Evolutionary conservation across 1,140 invertebrate genomes (phyloP).

Genomic region (Drosophila rufa): DNA sequence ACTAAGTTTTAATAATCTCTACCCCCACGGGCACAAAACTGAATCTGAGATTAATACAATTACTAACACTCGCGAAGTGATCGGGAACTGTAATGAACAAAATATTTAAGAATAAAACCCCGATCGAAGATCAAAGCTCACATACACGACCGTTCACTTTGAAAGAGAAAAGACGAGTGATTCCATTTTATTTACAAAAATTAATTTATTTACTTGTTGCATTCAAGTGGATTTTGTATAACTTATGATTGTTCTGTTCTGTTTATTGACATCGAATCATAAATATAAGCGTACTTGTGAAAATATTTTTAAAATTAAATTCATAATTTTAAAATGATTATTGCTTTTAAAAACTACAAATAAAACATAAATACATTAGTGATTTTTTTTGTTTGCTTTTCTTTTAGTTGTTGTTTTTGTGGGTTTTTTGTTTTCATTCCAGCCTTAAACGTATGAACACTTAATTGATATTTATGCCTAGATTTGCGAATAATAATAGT

Average conservation of each 20-base stretch:
- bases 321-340: slow-evolving; percentile 69
- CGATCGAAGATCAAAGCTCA: too few relatives aligned
- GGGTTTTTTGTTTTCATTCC: slow-evolving; percentile 56
- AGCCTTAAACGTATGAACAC: slow-evolving; percentile 72
- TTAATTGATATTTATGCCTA: slow-evolving; percentile 52
- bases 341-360: slow-evolving; percentile 73
- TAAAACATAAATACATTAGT: slow-evolving; percentile 66
- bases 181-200: slow-evolving; percentile 56
- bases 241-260: slow-evolving; percentile 22
- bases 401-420: slow-evolving; percentile 49
- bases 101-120: too few relatives aligned
- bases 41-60: too few relatives aligned
- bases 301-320: slow-evolving; percentile 71
- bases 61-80: too few relatives aligned
- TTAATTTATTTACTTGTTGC: slow-evolving; percentile 61
- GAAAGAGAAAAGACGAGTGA: background rate
- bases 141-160: too few relatives aligned
- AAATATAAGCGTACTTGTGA: slow-evolving; percentile 72
- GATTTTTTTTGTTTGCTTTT: slow-evolving; percentile 51
- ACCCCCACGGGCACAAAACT: too few relatives aligned
- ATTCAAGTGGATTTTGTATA: slow-evolving; percentile 40
- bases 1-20: too few relatives aligned
- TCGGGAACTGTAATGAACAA: too few relatives aligned
- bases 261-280: slow-evolving; percentile 65
- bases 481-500: slow-evolving; percentile 31